phyloP scores from a whole-genome alignment of 2,797 vertebrate genomes.

The Anguilla anguilla region DNA sequence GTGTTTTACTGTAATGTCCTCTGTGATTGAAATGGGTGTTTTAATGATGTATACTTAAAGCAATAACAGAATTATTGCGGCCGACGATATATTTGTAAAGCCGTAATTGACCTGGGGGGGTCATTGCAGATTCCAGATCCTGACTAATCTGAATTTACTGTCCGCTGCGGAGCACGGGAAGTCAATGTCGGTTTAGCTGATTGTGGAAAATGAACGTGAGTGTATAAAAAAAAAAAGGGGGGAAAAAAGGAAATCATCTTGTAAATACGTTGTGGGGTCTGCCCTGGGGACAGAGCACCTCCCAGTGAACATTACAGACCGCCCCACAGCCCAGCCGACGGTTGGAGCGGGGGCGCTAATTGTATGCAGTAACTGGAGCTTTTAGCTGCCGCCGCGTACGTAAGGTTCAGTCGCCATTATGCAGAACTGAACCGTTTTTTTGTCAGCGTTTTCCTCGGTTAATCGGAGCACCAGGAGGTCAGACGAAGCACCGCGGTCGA shows the following conservation, averaged over 20 bases:
- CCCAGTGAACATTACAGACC: neutral
- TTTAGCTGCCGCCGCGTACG: neutral
- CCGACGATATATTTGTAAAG: conserved; percentile 34
- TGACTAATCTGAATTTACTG: conserved; percentile 29
- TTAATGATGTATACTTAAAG: conserved; percentile 44
- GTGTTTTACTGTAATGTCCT: conserved; percentile 60
- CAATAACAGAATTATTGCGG: conserved; percentile 72
- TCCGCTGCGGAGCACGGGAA: conserved; percentile 20
- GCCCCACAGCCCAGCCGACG: neutral
- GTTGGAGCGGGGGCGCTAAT: neutral
- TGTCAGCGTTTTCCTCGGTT: neutral
- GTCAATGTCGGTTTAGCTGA: conserved; percentile 22
- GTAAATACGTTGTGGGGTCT: neutral
- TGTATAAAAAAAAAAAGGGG: neutral
- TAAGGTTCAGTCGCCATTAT: neutral
- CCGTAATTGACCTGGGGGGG: conserved; percentile 28
- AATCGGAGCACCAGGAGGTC: neutral
- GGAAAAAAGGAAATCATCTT: neutral
- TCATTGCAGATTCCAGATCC: conserved; percentile 30
- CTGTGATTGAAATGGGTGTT: conserved; percentile 70
- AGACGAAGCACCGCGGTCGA: no score
- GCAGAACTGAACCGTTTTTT: neutral
- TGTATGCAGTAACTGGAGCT: neutral
- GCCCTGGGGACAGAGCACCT: neutral
- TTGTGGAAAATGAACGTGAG: conserved; percentile 8